A percentile compares a stretch with the other conserved stretches of the same genome.
These are phyloP conservation scores for Cyclura pinguis DNA, from an alignment of 2,797 vertebrate genomes.

Conservation along the genomic window DNA sequence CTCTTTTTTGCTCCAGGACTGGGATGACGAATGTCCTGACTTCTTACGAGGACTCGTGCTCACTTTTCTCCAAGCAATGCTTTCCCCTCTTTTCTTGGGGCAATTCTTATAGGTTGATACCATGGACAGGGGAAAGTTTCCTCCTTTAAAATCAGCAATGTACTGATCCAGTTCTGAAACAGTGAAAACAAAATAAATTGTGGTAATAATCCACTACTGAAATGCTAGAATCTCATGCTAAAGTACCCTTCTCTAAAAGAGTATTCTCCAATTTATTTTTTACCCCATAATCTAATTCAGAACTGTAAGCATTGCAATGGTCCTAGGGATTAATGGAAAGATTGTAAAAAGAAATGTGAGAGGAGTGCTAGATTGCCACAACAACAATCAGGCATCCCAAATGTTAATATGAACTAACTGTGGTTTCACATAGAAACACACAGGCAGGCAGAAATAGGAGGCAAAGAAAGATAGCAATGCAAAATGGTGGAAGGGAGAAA, in stretches of 20 bases:
- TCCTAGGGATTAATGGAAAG: neutral
- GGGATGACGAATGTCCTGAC: constrained; percentile 75
- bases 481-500: no score
- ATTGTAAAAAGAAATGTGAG: neutral
- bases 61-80: constrained; percentile 87
- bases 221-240: neutral
- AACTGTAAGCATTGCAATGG: neutral
- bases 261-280: neutral
- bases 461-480: neutral
- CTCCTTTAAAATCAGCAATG: constrained; percentile 88
- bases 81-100: constrained; percentile 85
- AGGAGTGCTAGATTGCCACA: neutral
- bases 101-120: constrained; percentile 84
- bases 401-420: neutral
- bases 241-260: neutral
- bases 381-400: neutral
- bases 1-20: constrained; percentile 81
- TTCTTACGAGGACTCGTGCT: constrained; percentile 94
- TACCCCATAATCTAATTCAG: neutral
- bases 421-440: neutral
- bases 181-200: neutral
- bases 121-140: constrained; percentile 86
- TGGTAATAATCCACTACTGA: neutral
- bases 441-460: neutral
- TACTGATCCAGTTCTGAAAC: constrained; percentile 89